Conservation (phyloP, 2,888 invertebrate genomes). For the Tenthredo mesomela region DNA sequence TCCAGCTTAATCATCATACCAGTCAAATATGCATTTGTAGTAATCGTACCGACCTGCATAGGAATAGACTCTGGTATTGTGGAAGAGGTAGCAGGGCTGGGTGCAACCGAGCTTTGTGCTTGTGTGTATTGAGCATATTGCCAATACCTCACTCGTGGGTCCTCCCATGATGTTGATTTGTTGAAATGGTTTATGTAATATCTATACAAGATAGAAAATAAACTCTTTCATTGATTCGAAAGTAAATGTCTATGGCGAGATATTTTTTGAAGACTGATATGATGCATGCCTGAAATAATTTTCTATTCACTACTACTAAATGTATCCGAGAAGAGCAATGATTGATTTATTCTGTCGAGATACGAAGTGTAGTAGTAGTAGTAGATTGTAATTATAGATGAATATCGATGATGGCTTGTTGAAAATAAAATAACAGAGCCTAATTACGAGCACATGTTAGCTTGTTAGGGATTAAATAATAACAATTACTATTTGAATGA, state of each 20-base stretch:
- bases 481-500: not conserved
- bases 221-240: not conserved
- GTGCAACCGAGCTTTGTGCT: slow-evolving; percentile 71
- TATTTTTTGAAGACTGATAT: not conserved
- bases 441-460: not conserved
- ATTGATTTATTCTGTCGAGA: slow-evolving; percentile 4
- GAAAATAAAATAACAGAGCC: not conserved
- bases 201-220: slow-evolving; percentile 77
- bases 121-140: slow-evolving; percentile 74
- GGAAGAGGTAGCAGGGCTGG: slow-evolving; percentile 78
- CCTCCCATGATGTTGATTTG: slow-evolving; percentile 88
- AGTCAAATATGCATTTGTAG: slow-evolving; percentile 15
- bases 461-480: slow-evolving; percentile 8
- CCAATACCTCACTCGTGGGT: slow-evolving; percentile 84
- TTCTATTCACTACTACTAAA: not conserved
- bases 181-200: slow-evolving; percentile 88
- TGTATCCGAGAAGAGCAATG: slow-evolving; percentile 10
- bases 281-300: not conserved
- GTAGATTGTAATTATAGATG: not conserved
- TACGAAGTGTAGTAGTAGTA: not conserved
- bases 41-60: slow-evolving; percentile 81
- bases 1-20: not conserved
- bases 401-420: not conserved
- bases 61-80: slow-evolving; percentile 82
- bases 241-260: not conserved